phyloP scores from a whole-genome alignment of 2,888 invertebrate genomes.

The Zaprionus lineosus region DNA sequence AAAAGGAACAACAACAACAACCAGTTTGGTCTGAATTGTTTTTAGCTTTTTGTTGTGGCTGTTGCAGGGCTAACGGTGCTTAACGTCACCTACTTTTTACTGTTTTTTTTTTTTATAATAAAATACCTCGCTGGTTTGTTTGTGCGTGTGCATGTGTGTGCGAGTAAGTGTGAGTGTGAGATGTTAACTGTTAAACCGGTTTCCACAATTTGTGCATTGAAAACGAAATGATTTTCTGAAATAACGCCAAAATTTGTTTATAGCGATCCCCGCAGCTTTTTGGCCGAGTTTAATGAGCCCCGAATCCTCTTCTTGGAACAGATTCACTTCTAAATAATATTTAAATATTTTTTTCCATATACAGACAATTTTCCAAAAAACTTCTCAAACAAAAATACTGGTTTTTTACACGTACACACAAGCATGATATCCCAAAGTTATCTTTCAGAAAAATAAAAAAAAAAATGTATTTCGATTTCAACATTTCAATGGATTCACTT shows the following conservation, averaged over 20 bases:
- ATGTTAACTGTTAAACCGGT: constrained; percentile 68
- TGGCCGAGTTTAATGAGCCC: constrained; percentile 68
- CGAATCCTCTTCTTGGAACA: not conserved
- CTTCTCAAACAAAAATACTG: no score
- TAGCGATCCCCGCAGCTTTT: constrained; percentile 46
- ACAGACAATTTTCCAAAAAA: no score
- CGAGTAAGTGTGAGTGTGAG: constrained; percentile 15
- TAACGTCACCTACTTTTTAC: constrained; percentile 75
- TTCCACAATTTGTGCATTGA: constrained; percentile 60
- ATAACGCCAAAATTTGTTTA: constrained; percentile 25
- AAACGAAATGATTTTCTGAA: constrained; percentile 67
- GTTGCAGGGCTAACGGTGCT: constrained; percentile 69
- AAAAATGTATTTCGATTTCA: no score
- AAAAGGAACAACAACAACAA: constrained; percentile 49
- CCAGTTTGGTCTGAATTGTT: constrained; percentile 51
- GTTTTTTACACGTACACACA: no score
- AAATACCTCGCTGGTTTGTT: constrained; percentile 38
- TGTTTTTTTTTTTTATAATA: constrained; percentile 45
- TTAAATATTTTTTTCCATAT: no score
- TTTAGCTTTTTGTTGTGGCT: constrained; percentile 24
- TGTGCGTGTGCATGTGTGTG: constrained; percentile 7
- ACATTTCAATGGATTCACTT: no score
- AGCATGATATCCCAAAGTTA: no score
- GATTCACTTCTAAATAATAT: no score
- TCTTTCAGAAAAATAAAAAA: no score